Conservation (phyloP, 2,797 vertebrate genomes). For the Potorous gilbertii region DNA sequence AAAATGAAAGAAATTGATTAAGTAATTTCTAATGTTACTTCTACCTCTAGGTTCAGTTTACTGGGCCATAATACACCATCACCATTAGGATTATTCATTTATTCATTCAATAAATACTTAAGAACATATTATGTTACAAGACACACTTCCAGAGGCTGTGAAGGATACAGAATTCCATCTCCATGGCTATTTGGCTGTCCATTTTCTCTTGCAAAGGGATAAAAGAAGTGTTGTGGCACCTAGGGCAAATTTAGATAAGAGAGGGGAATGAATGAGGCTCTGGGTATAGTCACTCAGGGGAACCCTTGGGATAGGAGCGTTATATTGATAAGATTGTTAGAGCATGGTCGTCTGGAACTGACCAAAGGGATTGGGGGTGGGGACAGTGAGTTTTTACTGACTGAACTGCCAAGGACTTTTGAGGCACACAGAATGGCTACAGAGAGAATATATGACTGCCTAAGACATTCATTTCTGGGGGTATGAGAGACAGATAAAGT, state of each 20-base stretch:
- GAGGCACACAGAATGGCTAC: neutral
- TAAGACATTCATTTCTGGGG: neutral
- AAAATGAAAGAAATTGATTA: neutral
- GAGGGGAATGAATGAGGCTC: neutral
- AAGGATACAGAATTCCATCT: neutral
- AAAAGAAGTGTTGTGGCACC: neutral
- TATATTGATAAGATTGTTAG: neutral
- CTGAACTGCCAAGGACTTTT: neutral
- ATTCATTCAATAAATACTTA: neutral
- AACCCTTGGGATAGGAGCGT: neutral
- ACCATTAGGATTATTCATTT: neutral
- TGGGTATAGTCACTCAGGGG: neutral
- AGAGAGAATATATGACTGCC: neutral
- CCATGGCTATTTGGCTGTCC: neutral
- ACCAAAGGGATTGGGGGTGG: neutral
- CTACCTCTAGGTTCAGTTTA: neutral
- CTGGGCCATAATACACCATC: neutral
- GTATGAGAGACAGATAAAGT: neutral
- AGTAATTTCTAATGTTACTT: neutral
- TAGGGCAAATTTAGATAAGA: neutral
- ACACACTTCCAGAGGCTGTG: neutral
- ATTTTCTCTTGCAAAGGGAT: neutral
- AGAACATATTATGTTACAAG: neutral
- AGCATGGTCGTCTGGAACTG: neutral
- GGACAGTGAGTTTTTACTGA: neutral